These are phyloP conservation scores for Eclectus roratus DNA, from an alignment of 2,113 vertebrate genomes.

Conservation along the genomic window DNA sequence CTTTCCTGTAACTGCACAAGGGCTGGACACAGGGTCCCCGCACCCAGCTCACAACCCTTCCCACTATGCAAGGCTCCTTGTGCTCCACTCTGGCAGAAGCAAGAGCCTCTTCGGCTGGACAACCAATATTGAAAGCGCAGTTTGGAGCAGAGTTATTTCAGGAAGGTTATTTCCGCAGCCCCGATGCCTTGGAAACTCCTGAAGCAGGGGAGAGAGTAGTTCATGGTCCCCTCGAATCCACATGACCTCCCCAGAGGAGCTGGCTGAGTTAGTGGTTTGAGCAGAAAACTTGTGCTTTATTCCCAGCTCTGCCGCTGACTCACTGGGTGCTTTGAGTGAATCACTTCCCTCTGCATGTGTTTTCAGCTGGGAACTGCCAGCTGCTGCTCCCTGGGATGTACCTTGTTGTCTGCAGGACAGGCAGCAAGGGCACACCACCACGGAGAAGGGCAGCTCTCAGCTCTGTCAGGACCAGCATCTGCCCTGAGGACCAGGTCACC, in stretches of 20 bases:
- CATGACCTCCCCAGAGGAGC: background rate
- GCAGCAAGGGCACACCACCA: background rate
- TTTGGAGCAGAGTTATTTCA: background rate
- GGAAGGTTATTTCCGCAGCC: background rate
- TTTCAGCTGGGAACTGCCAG: background rate
- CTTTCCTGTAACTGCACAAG: rapidly evolving
- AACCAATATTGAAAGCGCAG: background rate
- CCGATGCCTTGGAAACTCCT: background rate
- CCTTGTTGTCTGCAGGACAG: background rate
- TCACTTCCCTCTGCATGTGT: background rate
- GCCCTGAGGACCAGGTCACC: background rate
- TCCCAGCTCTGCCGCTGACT: slow-evolving; percentile 11
- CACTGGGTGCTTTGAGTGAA: background rate
- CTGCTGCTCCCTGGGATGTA: background rate
- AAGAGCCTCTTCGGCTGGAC: background rate
- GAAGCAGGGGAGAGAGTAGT: background rate
- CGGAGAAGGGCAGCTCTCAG: background rate
- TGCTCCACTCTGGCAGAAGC: background rate
- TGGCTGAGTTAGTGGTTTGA: background rate
- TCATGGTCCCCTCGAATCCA: background rate
- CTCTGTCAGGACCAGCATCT: background rate
- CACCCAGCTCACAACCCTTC: background rate
- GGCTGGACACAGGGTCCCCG: background rate
- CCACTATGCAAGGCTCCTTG: rapidly evolving
- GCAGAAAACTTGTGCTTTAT: slow-evolving; percentile 26